A percentile compares a stretch with the other conserved stretches of the same genome.
These are phyloP conservation scores for Mycteria americana DNA, from an alignment of 2,797 vertebrate species.

Conservation along the genomic window DNA sequence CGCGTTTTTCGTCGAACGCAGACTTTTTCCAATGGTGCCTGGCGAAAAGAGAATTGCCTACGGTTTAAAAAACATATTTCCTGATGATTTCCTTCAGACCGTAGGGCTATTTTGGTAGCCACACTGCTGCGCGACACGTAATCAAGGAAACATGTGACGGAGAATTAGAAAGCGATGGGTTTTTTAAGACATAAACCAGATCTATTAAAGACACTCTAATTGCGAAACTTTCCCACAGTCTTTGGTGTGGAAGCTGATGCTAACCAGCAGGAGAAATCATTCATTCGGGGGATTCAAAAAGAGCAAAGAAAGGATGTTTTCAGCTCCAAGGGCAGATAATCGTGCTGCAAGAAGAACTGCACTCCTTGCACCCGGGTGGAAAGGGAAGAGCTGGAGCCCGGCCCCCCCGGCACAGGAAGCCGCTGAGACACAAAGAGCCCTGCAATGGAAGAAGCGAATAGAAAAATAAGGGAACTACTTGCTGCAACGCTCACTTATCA, in stretches of 20 bases:
- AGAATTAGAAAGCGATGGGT: slow-evolving; percentile 27
- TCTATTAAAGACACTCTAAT: not conserved
- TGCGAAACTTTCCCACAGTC: slow-evolving; percentile 38
- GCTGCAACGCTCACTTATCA: not conserved
- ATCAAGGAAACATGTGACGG: slow-evolving; percentile 34
- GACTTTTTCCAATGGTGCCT: not conserved
- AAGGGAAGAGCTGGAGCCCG: slow-evolving; percentile 17
- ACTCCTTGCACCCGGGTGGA: not conserved
- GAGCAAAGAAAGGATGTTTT: slow-evolving; percentile 42
- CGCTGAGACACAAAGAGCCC: slow-evolving; percentile 40
- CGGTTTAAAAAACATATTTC: slow-evolving; percentile 7
- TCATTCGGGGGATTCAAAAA: not conserved
- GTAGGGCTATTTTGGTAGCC: slow-evolving; percentile 25
- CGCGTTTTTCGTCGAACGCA: not conserved
- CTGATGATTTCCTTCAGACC: slow-evolving; percentile 36
- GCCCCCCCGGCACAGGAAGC: slow-evolving; percentile 40
- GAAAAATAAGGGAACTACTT: slow-evolving; percentile 1
- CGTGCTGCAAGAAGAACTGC: not conserved
- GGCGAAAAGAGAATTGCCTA: not conserved
- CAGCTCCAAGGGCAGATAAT: slow-evolving; percentile 1
- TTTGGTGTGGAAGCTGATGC: slow-evolving; percentile 26
- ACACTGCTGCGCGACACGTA: not conserved
- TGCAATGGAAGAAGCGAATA: not conserved
- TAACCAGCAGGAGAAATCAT: slow-evolving; percentile 33
- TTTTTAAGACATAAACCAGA: slow-evolving; percentile 49